Percentiles rank a stretch among this genome's conserved stretches.
Evolutionary conservation across 2,888 invertebrate genomes (phyloP).

Genomic region (Linyphia triangularis): DNA sequence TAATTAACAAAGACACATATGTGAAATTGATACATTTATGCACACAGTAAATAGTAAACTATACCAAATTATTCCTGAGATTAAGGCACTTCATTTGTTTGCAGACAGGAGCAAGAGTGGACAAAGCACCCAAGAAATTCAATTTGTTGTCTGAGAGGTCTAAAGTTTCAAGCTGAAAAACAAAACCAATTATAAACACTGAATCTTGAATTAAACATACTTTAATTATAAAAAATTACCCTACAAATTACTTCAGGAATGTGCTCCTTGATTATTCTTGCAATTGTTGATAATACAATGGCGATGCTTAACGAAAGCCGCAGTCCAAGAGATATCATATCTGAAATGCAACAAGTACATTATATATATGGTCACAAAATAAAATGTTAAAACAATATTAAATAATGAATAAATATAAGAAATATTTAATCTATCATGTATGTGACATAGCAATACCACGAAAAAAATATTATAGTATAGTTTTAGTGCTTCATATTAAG

Average conservation of each 20-base stretch:
- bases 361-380: too few relatives aligned
- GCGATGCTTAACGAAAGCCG: slow-evolving; percentile 89
- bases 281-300: slow-evolving; percentile 85
- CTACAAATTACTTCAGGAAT: slow-evolving; percentile 84
- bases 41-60: background rate
- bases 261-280: slow-evolving; percentile 90
- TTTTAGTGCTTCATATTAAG: too few relatives aligned
- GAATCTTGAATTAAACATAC: background rate
- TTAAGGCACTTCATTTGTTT: slow-evolving; percentile 78
- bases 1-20: background rate
- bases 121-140: slow-evolving; percentile 77
- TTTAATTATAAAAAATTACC: background rate
- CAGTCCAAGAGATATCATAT: slow-evolving; percentile 83
- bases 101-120: slow-evolving; percentile 77
- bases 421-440: too few relatives aligned
- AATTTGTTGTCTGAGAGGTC: slow-evolving; percentile 79
- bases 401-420: too few relatives aligned
- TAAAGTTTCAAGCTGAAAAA: slow-evolving; percentile 76
- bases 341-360: too few relatives aligned
- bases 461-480: too few relatives aligned
- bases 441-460: too few relatives aligned
- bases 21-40: background rate
- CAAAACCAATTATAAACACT: background rate
- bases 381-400: background rate
- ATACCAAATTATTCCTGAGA: slow-evolving; percentile 79